phyloP scores from a whole-genome alignment of 37 sponge, comb jelly and placozoan species.

The Corticium candelabrum region DNA sequence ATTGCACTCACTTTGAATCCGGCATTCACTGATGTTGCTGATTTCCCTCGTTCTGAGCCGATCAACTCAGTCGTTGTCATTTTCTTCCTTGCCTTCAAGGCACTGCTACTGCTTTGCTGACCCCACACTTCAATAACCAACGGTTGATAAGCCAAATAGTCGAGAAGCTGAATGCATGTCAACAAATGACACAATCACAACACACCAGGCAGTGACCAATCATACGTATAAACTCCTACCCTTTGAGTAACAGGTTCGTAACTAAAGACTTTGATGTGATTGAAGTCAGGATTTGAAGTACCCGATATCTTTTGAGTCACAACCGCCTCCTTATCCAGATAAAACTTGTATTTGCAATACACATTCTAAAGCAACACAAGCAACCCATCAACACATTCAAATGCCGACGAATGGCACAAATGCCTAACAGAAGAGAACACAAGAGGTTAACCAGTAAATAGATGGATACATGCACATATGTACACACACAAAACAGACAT shows the following conservation, averaged over 20 bases:
- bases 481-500: no score
- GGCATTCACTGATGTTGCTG: not conserved
- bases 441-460: no score
- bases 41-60: conserved; percentile 7
- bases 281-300: conserved; percentile 32
- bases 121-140: conserved; percentile 55
- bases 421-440: no score
- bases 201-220: no score
- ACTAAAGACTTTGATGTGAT: conserved; percentile 20
- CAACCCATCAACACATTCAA: no score
- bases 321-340: conserved; percentile 28
- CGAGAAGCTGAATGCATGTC: conserved; percentile 21
- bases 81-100: not conserved
- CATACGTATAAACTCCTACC: no score
- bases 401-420: no score
- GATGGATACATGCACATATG: no score
- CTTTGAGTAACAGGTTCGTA: conserved; percentile 50
- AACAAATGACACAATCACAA: no score
- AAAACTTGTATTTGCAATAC: conserved; percentile 53
- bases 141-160: conserved; percentile 38
- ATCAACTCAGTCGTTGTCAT: conserved; percentile 17
- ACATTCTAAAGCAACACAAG: conserved; percentile 44
- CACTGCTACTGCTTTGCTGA: conserved; percentile 17
- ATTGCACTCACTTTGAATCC: not conserved
- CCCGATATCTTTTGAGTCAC: conserved; percentile 22